Conservation (phyloP, 2,888 invertebrate species). For the Callosobruchus maculatus region DNA sequence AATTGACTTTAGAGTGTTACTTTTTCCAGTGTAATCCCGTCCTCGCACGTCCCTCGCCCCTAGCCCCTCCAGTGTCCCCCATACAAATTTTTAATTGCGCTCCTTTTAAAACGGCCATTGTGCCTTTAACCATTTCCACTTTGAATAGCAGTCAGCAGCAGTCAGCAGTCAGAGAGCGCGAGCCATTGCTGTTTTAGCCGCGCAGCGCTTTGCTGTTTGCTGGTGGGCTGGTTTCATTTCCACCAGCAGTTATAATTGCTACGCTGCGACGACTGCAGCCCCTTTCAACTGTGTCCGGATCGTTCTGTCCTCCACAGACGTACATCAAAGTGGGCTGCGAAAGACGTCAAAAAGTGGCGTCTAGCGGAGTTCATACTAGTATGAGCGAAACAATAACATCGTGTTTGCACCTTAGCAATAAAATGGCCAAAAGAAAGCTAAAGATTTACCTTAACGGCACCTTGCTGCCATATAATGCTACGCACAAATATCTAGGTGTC, state of each 20-base stretch:
- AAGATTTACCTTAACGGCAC: no score
- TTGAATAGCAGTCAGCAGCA: background rate
- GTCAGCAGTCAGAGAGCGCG: background rate
- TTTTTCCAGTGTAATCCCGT: background rate
- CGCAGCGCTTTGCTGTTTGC: background rate
- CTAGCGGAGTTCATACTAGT: no score
- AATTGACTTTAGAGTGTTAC: background rate
- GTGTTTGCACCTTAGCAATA: no score
- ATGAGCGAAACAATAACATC: no score
- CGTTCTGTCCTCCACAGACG: background rate
- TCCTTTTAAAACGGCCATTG: slow-evolving; percentile 32
- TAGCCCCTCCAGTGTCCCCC: slow-evolving; percentile 15
- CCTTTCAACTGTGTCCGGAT: background rate
- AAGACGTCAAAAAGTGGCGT: no score
- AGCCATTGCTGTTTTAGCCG: background rate
- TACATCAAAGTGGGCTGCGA: background rate
- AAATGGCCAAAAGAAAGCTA: no score
- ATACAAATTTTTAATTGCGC: slow-evolving; percentile 36
- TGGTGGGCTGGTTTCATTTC: background rate
- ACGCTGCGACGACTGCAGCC: background rate
- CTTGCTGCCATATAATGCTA: no score
- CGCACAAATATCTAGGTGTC: no score
- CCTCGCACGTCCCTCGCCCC: background rate
- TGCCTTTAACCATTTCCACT: slow-evolving; percentile 27
- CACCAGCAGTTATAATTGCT: background rate